Evolutionary conservation across 2,797 vertebrate genomes (phyloP), one percentile per base, ranked within the genome.

Genomic region (Chaetophractus vellerosus): DNA sequence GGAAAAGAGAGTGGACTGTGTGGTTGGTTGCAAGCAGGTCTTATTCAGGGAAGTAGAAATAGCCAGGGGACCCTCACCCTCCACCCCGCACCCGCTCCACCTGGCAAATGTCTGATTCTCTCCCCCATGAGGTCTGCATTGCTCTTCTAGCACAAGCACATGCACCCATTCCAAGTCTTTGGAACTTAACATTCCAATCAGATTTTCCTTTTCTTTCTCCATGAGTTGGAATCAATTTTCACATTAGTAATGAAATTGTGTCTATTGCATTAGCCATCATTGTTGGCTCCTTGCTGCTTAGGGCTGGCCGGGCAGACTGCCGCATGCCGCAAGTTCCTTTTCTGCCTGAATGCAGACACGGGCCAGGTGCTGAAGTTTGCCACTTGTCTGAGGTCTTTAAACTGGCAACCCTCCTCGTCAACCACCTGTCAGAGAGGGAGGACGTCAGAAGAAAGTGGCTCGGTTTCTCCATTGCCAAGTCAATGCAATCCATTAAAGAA

Each of bases 211-310:
- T 89, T 55, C 76, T 88, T 94, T 95, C 41, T 84, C 81, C 33
- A 3, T 72, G 71, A 75, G 81, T 95, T 96, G 84, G 89, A 91
- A 88, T 91, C 96, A 75, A 7, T 96, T 95, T 95, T 90, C 95
- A 93, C 78, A 14, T 94, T 45, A 91, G 91, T 96, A 79, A 90
- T 88, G 89, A 86, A 95, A 94, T 78, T 59, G 85, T 61, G 12
- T 89, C 69, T 83, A 64, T 90, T 87, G 75, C 80, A 92, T 88
- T 95, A 95, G 66, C 87, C 85, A 52, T 74, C 72, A 2, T 55
- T 6, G 0, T 72, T 93, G 96, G 75, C 83, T 91, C 75, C 94
- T 89, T 10, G 84, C 82, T 0, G 0, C 91, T 78, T 15, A 4
- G 36, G 79, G 76, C 89, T 75, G 69, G 19, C 80, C 11, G 55